Conservation (phyloP, 2,797 vertebrate species). For the Typhlichthys subterraneus region DNA sequence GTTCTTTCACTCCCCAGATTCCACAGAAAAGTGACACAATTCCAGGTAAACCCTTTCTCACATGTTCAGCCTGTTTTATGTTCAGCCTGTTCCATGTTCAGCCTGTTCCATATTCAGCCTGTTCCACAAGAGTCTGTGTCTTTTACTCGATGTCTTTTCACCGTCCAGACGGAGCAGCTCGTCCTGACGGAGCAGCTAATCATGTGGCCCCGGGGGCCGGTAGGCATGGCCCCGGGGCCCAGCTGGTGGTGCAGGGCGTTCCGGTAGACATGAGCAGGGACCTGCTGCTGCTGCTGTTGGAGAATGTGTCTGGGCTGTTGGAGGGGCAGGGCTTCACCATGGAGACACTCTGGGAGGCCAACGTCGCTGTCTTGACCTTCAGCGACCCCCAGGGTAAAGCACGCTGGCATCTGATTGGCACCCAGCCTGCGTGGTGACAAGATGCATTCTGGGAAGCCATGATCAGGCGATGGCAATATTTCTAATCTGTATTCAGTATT, state of each 20-base stretch:
- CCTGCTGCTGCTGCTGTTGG: conserved; percentile 64
- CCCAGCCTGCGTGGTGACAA: no score
- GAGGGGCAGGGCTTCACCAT: conserved; percentile 43
- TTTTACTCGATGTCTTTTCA: no score
- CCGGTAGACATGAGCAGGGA: conserved; percentile 24
- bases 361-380: conserved; percentile 62
- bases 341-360: conserved; percentile 65
- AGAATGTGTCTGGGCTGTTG: conserved; percentile 40
- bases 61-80: no score
- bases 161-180: no score
- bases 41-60: conserved; percentile 32
- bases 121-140: no score
- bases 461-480: no score
- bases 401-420: no score
- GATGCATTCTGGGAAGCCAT: no score
- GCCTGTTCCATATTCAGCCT: no score
- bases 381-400: conserved; percentile 47
- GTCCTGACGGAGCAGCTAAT: not conserved
- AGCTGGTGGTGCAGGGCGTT: no score
- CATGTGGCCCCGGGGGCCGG: not conserved
- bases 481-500: no score
- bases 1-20: conserved; percentile 24
- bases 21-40: not conserved
- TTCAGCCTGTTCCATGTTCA: no score
- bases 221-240: not conserved